phyloP scores from a whole-genome alignment of 2,797 vertebrate genomes.

The Manis javanica region DNA sequence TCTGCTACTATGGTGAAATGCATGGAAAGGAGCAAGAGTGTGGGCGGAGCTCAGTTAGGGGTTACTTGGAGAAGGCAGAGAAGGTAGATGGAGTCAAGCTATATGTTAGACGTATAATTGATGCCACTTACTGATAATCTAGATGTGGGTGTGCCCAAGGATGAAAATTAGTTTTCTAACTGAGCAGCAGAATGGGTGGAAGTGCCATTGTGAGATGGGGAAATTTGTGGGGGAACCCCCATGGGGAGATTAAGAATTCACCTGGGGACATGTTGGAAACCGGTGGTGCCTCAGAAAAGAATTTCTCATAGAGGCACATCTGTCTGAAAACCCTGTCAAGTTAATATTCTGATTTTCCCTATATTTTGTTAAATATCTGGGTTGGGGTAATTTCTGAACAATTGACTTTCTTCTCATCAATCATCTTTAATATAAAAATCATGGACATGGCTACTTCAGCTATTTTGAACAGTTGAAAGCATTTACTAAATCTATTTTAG shows the following conservation, averaged over 20 bases:
- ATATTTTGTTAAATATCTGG: background rate
- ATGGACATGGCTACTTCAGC: background rate
- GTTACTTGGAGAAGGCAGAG: background rate
- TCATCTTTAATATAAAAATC: conserved; percentile 6
- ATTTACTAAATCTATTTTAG: background rate
- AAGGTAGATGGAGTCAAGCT: background rate
- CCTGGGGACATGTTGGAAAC: background rate
- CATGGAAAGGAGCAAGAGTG: background rate
- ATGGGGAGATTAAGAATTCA: background rate
- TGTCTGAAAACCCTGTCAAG: background rate
- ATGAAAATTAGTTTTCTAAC: background rate
- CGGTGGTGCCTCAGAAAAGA: background rate
- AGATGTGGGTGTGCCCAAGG: background rate
- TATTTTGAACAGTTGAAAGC: background rate
- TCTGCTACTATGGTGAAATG: background rate
- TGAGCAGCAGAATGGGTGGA: background rate
- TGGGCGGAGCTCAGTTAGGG: background rate
- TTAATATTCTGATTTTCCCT: background rate
- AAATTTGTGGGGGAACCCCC: background rate
- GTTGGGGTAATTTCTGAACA: background rate
- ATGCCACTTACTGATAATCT: background rate
- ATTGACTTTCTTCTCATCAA: background rate
- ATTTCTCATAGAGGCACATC: background rate
- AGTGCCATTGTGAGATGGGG: background rate
- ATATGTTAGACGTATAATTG: background rate